Evolutionary conservation across 2,797 vertebrate genomes (phyloP).

Genomic region (Mastacembelus armatus): DNA sequence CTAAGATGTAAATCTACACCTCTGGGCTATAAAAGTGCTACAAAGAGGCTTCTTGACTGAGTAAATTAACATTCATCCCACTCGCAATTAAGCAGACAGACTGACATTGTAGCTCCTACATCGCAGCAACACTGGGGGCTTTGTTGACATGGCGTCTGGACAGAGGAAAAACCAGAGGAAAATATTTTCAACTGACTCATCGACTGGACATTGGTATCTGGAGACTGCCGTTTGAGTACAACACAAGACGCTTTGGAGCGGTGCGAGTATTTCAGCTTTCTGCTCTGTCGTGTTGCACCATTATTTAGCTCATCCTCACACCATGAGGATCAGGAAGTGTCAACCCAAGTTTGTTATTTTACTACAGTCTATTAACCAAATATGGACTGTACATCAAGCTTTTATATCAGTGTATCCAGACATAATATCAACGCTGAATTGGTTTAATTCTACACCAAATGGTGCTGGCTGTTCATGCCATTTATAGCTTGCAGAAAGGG

Average conservation of each 20-base stretch:
- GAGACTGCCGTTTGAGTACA: conserved; percentile 62
- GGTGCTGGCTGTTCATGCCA: conserved; percentile 18
- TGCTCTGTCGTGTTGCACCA: conserved; percentile 33
- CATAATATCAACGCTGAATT: conserved; percentile 27
- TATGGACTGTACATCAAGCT: conserved; percentile 19
- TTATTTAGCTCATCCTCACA: conserved; percentile 42
- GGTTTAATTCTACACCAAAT: conserved; percentile 43
- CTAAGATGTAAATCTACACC: conserved; percentile 85
- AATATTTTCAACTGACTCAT: conserved; percentile 88
- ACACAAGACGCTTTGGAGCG: conserved; percentile 74
- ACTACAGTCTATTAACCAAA: conserved; percentile 30
- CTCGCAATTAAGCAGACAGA: conserved; percentile 87
- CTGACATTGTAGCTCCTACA: conserved; percentile 85
- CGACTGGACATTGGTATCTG: conserved; percentile 80
- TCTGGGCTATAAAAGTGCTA: conserved; percentile 83
- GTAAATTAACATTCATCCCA: conserved; percentile 85
- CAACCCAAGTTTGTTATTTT: conserved; percentile 25
- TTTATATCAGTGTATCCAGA: conserved; percentile 31
- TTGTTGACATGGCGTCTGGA: conserved; percentile 86
- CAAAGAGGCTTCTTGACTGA: conserved; percentile 85
- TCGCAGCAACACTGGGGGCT: conserved; percentile 82
- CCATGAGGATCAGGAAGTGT: conserved; percentile 23
- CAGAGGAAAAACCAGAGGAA: conserved; percentile 82
- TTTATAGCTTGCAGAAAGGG: conserved; percentile 42
- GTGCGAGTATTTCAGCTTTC: conserved; percentile 33